Evolutionary conservation across 2,797 vertebrate species (phyloP).

Genomic region (Ptychadena robeensis): DNA sequence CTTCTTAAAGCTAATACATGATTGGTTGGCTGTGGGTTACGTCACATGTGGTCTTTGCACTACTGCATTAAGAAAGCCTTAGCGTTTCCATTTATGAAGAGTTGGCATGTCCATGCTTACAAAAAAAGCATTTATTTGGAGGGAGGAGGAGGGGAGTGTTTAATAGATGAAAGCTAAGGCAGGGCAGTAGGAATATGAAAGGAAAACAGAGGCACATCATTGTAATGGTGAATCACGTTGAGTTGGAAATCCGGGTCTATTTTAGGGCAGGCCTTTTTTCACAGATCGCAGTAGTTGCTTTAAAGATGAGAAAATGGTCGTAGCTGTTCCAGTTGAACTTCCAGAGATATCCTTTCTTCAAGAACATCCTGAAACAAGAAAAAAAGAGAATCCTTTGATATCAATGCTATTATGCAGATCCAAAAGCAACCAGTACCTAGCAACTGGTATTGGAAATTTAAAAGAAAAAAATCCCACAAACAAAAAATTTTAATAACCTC

Average conservation of each 20-base stretch:
- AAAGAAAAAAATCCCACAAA: too few species aligned
- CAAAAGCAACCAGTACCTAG: too few species aligned
- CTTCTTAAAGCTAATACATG: conserved; percentile 17
- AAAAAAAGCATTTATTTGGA: not conserved
- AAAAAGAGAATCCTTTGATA: conserved; percentile 38
- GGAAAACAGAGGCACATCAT: conserved; percentile 78
- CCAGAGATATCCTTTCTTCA: conserved; percentile 98
- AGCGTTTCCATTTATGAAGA: conserved; percentile 3
- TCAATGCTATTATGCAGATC: not conserved
- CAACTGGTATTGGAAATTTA: too few species aligned
- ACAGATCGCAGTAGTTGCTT: conserved; percentile 80
- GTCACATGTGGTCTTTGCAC: conserved; percentile 2
- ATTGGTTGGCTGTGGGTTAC: conserved; percentile 18
- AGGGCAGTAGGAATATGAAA: conserved; percentile 66
- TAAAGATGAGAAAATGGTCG: conserved; percentile 98
- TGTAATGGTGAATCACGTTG: conserved; percentile 74
- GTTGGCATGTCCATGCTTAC: not conserved
- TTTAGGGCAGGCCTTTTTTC: conserved; percentile 76
- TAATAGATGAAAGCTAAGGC: not conserved
- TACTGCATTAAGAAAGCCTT: conserved; percentile 3
- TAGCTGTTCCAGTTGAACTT: conserved; percentile 98
- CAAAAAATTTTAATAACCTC: too few species aligned
- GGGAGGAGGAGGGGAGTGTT: not conserved
- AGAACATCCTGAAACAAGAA: conserved; percentile 88
- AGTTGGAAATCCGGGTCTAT: conserved; percentile 73